These are phyloP conservation scores for Cricetomys ansorgei DNA, from an alignment of 2,113 vertebrate genomes.

Conservation along the genomic window DNA sequence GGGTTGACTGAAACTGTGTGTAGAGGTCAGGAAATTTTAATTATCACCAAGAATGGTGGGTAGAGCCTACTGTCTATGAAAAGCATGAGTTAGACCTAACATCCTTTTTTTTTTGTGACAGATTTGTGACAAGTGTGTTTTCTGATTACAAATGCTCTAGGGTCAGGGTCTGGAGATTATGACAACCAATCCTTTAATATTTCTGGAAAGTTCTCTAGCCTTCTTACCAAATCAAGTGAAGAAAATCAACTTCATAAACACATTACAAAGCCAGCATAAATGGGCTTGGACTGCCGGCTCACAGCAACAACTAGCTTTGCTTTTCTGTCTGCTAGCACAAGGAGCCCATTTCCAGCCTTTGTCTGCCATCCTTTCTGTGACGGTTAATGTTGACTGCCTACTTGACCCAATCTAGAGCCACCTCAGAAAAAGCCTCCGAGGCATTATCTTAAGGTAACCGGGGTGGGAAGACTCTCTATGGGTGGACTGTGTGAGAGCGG, in stretches of 20 bases:
- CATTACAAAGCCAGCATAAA: rapidly evolving
- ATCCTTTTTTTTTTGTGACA: not conserved
- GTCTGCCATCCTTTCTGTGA: not conserved
- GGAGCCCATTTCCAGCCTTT: not conserved
- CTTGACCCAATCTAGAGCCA: not conserved
- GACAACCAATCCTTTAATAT: not conserved
- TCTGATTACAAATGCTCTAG: not conserved
- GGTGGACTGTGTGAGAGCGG: not conserved
- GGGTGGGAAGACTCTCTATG: not conserved
- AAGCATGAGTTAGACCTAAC: not conserved
- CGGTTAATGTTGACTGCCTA: not conserved
- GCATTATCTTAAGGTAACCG: not conserved
- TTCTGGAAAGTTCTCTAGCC: not conserved
- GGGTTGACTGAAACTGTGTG: not conserved
- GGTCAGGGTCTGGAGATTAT: not conserved
- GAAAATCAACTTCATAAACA: not conserved
- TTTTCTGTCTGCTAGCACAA: not conserved
- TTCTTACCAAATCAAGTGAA: not conserved
- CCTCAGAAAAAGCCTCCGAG: not conserved
- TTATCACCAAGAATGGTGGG: rapidly evolving
- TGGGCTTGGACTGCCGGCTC: not conserved
- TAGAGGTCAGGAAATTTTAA: not conserved
- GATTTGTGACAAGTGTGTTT: not conserved
- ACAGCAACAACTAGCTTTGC: not conserved
- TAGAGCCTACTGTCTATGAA: not conserved